phyloP scores from a whole-genome alignment of 2,113 vertebrate species.

The Suncus etruscus region DNA sequence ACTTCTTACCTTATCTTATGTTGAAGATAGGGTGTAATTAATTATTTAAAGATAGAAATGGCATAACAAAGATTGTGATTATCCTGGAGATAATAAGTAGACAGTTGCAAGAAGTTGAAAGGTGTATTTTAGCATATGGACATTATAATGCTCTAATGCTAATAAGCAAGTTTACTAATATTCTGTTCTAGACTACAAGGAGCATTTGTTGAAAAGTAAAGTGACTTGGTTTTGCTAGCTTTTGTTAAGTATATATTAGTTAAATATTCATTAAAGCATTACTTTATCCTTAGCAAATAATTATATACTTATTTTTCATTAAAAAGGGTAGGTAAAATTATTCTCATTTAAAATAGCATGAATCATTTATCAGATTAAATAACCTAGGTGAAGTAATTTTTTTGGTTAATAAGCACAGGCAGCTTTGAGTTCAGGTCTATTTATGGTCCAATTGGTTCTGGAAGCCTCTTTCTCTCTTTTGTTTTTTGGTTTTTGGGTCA shows the following conservation, averaged over 20 bases:
- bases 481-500: too few relatives aligned
- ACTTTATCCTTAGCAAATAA: conserved; percentile 20
- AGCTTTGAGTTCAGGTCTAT: not conserved
- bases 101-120: not conserved
- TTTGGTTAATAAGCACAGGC: not conserved
- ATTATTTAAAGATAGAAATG: not conserved
- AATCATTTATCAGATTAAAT: conserved; percentile 24
- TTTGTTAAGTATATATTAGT: not conserved
- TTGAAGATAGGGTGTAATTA: not conserved
- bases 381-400: conserved; percentile 12
- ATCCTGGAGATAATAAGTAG: not conserved
- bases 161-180: conserved; percentile 1
- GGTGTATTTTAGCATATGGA: not conserved
- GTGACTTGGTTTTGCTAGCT: not conserved
- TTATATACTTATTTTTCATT: conserved; percentile 36
- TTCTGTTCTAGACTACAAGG: conserved; percentile 25
- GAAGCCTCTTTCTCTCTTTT: not conserved
- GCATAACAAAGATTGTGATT: not conserved
- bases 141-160: conserved; percentile 8
- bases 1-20: not conserved
- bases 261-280: not conserved
- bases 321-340: not conserved
- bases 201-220: conserved; percentile 12
- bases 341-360: not conserved
- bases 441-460: not conserved